Evolutionary conservation across 2,797 vertebrate genomes (phyloP), one percentile per base, ranked within the genome.

Genomic region (Argyrosomus regius): DNA sequence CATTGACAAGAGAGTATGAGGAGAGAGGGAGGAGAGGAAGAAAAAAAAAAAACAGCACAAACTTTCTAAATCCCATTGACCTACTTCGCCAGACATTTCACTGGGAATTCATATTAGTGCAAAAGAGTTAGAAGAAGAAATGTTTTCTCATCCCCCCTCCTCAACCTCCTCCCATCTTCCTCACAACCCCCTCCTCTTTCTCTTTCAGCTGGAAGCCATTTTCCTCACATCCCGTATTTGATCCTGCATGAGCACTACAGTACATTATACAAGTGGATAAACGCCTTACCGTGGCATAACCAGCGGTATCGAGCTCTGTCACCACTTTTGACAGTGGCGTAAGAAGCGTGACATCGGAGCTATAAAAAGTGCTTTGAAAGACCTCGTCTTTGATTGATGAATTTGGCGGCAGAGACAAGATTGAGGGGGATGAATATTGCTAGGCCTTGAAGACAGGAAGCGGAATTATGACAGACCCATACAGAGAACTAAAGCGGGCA

Each of bases 11-110:
- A 91, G 81, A 87, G 81, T 80, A 78, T 50, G 71, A 78, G 67
- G 72, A 70, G 77, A 66, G 72, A 60, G 61, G 28, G 46, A 46
- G 72, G 16, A 24, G 12, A 10, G 7, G 35, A 24, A 6, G 12
- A 1, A 0, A 45, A 14, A n/a, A 70, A 84, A 88, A 86, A 91
- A 80, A 89, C 78, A 86, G 82, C 83, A 88, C 88, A 93, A 93
- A 93, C 91, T 93, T 92, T 91, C 87, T 93, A 94, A 95, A 95
- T 94, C 93, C 92, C 88, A 91, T 92, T 94, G 94, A 95, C 94
- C 94, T 94, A 94, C 94, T 95, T 95, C 81, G 72, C 84, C 82
- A 92, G 92, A 95, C 90, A 91, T 95, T 95, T 94, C 86, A 76
- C 85, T 90, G 91, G 92, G 93, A 93, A 94, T 94, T 94, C 92